phyloP scores from a whole-genome alignment of 1,140 invertebrate species.

The Scylla paramamosain region DNA sequence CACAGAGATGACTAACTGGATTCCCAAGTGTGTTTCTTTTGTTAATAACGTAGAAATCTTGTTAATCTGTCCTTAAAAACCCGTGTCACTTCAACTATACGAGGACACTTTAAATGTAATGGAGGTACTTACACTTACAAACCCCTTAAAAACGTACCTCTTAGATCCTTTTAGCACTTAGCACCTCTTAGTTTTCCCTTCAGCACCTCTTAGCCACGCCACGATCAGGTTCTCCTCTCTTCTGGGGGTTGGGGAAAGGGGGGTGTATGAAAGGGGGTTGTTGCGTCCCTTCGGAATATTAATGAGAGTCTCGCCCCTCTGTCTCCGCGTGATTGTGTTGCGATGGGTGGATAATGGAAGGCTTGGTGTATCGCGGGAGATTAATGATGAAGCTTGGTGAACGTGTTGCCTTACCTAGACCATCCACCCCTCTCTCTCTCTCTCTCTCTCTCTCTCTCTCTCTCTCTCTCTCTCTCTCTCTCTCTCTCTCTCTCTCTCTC shows the following conservation, averaged over 20 bases:
- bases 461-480: not conserved
- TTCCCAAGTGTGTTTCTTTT: no score
- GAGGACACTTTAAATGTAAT: no score
- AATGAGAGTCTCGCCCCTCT: not conserved
- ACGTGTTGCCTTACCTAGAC: not conserved
- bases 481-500: not conserved
- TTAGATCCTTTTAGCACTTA: not conserved
- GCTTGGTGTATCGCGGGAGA: not conserved
- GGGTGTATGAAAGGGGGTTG: not conserved
- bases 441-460: slow-evolving; percentile 21
- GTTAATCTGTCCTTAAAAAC: no score
- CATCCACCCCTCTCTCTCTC: not conserved
- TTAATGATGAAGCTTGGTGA: not conserved
- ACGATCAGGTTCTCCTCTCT: not conserved
- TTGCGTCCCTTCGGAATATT: not conserved
- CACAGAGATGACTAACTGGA: no score
- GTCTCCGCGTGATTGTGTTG: not conserved
- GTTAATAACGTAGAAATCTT: no score
- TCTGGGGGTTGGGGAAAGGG: not conserved
- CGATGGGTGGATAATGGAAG: not conserved
- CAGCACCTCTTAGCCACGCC: not conserved
- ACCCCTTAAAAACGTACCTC: no score
- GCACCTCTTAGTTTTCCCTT: not conserved
- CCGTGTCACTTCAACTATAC: no score
- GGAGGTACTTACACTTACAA: no score